Base-by-base conservation (phyloP, 2,797 vertebrate genomes). In the Centroberyx gerrardi region DNA sequence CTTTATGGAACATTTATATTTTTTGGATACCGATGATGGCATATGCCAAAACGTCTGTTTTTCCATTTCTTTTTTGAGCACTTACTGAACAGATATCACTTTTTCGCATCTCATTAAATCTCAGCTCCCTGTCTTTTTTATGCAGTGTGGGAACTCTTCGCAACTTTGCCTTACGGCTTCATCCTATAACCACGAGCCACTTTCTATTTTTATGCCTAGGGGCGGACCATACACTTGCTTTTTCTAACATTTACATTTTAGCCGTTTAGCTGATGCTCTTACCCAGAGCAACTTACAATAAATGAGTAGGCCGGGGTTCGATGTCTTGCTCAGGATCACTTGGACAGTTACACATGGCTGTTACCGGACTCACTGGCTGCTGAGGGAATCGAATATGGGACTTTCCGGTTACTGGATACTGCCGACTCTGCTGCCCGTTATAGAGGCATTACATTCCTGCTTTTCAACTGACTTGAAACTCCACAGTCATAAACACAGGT, bases 301-400 rank as follows among this genome's bases (percentile, higher is more conserved):
- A 76, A 60, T 54, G 38, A 67, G 36, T 5, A 52, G 59, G 28
- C 29, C 4, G 54, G 44, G 7, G 53, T 65, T 59, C 67, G 13
- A 49, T 65, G 49, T 51, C 36, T 74, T 82, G 54, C 69, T 81
- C 65, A 74, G 81, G 74, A 76, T 52, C 49, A 54, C 78, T 77
- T 70, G 10, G 75, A 71, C 13, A 49, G 36, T 22, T 4, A 33
- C 63, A 15, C 36, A 38, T 33, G 18, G 17, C 27, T 63, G 48
- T 44, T 71, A 82, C 68, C 68, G 15, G 56, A 59, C 22, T 58
- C 36, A 22, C 17, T 56, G 13, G 60, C 54, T 56, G 27, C 52
- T 38, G 38, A 38, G 31, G 42, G 60, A 63, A 77, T 33, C 31
- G 3, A 74, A 76, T 12, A 3, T 14, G 42, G 10, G 42, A 44